Evolutionary conservation across 2,888 invertebrate species (phyloP).

Genomic region (Creontiades dilutus): DNA sequence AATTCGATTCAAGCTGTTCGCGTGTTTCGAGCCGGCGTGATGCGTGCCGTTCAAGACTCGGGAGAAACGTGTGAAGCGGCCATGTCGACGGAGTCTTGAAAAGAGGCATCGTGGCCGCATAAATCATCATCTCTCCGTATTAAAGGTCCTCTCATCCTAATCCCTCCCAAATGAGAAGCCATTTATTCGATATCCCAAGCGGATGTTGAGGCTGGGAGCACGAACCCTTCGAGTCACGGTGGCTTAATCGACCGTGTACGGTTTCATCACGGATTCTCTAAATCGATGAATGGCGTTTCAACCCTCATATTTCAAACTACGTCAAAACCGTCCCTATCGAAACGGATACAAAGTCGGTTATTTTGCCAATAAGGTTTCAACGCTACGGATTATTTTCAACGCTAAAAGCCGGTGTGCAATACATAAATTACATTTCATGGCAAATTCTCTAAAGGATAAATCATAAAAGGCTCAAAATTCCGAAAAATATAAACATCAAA

Average conservation of each 20-base stretch:
- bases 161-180: constrained; percentile 58
- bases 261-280: constrained; percentile 64
- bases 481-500: no score
- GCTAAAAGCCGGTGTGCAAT: no score
- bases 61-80: constrained; percentile 47
- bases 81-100: constrained; percentile 27
- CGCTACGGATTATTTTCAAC: no score
- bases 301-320: constrained; percentile 57
- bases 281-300: constrained; percentile 57
- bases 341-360: neutral
- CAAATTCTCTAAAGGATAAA: no score
- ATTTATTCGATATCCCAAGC: constrained; percentile 59
- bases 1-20: neutral
- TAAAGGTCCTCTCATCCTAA: constrained; percentile 51
- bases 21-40: neutral
- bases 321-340: constrained; percentile 39
- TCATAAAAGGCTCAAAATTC: no score
- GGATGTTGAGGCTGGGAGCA: constrained; percentile 54
- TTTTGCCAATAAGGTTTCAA: neutral
- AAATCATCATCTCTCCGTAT: constrained; percentile 55
- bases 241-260: constrained; percentile 65
- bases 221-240: constrained; percentile 62
- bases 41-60: neutral
- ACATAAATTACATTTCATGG: no score
- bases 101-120: constrained; percentile 50